Conservation (phyloP, 2,113 vertebrate genomes). For the Reinhardtius hippoglossoides region DNA sequence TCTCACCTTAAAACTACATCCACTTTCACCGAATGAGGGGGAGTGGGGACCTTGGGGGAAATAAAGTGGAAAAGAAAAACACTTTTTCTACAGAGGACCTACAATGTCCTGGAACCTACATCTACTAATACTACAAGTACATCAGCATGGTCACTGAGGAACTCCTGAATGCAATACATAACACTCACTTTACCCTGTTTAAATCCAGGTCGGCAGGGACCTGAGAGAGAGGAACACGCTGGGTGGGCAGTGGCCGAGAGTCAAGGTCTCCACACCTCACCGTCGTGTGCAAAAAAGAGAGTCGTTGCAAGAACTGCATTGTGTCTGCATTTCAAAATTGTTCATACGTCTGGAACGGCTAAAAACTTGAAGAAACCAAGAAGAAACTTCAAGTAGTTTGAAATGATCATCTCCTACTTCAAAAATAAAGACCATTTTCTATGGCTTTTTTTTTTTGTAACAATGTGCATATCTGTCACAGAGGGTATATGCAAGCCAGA, state of each 20-base stretch:
- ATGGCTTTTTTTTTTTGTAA: slow-evolving; percentile 66
- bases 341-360: slow-evolving; percentile 45
- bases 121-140: slow-evolving; percentile 83
- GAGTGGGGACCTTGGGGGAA: slow-evolving; percentile 14
- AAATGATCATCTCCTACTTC: slow-evolving; percentile 65
- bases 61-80: slow-evolving; percentile 73
- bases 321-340: slow-evolving; percentile 64
- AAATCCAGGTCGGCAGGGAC: slow-evolving; percentile 87
- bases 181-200: slow-evolving; percentile 98
- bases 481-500: slow-evolving; percentile 43
- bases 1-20: slow-evolving; percentile 86
- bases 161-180: slow-evolving; percentile 81
- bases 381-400: slow-evolving; percentile 58
- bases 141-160: slow-evolving; percentile 89
- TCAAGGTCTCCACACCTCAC: slow-evolving; percentile 62
- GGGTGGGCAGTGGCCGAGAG: slow-evolving; percentile 68
- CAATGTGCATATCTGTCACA: slow-evolving; percentile 69
- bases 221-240: slow-evolving; percentile 85
- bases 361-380: slow-evolving; percentile 32
- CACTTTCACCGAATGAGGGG: slow-evolving; percentile 43
- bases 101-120: slow-evolving; percentile 81
- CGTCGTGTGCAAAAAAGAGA: slow-evolving; percentile 71
- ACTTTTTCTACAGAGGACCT: slow-evolving; percentile 87
- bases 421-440: slow-evolving; percentile 67
- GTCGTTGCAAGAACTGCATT: slow-evolving; percentile 68